phyloP scores from a whole-genome alignment of 2,113 vertebrate genomes.

The Alethe diademata region DNA sequence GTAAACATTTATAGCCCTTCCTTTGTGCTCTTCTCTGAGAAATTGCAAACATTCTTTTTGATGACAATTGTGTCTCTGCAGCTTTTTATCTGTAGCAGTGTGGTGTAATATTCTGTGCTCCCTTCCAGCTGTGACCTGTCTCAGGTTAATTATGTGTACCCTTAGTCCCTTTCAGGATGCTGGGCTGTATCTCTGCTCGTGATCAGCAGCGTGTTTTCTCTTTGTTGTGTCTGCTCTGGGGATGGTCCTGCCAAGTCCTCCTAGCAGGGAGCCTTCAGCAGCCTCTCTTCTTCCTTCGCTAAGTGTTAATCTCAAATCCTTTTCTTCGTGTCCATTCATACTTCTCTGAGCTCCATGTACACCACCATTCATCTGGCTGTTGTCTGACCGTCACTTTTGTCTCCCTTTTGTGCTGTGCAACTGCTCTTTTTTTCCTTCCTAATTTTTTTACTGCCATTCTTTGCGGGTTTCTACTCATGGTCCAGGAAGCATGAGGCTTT shows the following conservation, averaged over 20 bases:
- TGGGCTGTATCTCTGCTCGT: background rate
- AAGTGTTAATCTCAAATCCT: conserved; percentile 5
- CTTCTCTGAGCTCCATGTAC: background rate
- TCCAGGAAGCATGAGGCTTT: background rate
- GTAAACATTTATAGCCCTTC: background rate
- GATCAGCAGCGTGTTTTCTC: background rate
- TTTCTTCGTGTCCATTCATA: background rate
- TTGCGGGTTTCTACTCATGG: background rate
- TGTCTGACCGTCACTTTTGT: background rate
- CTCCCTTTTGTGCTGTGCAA: background rate
- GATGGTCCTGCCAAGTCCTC: background rate
- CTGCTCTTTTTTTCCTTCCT: background rate
- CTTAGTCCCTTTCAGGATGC: background rate
- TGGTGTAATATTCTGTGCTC: background rate
- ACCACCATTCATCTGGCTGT: background rate
- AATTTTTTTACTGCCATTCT: background rate
- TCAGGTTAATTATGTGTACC: conserved; percentile 11
- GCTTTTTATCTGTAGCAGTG: background rate
- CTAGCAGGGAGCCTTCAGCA: background rate
- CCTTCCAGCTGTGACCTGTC: conserved; percentile 8
- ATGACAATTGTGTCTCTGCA: background rate
- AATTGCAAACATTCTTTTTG: background rate
- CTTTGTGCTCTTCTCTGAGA: background rate
- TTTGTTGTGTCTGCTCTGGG: conserved; percentile 3
- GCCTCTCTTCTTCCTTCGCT: background rate